Conservation (phyloP, 30 jellyfish, hydroid and myxozoan species). For the Aurelia sp. region DNA sequence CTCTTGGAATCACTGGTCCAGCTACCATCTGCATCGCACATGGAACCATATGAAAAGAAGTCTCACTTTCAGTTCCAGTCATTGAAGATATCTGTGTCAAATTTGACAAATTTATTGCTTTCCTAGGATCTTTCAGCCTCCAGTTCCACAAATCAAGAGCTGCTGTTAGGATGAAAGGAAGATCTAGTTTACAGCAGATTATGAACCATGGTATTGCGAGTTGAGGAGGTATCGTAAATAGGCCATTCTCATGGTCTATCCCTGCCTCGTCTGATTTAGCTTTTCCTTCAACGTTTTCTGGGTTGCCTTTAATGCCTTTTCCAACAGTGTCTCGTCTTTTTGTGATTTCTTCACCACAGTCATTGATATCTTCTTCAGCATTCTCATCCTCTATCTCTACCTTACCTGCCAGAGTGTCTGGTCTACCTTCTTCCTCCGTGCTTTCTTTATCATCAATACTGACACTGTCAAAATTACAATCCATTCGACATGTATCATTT, state of each 20-base stretch:
- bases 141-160: constrained; percentile 62
- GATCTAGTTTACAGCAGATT: constrained; percentile 35
- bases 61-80: constrained; percentile 60
- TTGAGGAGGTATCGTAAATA: constrained; percentile 14
- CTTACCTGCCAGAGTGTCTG: neutral
- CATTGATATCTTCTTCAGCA: neutral
- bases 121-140: constrained; percentile 24
- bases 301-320: neutral
- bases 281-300: neutral
- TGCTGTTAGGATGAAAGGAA: constrained; percentile 59
- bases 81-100: constrained; percentile 5
- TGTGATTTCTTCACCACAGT: neutral
- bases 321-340: no score
- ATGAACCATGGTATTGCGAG: constrained; percentile 57
- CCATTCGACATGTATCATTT: neutral
- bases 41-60: constrained; percentile 65
- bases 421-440: no score
- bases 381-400: neutral
- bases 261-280: neutral
- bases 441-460: neutral
- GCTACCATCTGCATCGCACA: constrained; percentile 68
- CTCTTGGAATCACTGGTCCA: constrained; percentile 35
- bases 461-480: neutral
- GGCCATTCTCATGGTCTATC: neutral
- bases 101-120: constrained; percentile 21